phyloP scores from a whole-genome alignment of 1,140 invertebrate genomes.

The Mya arenaria region DNA sequence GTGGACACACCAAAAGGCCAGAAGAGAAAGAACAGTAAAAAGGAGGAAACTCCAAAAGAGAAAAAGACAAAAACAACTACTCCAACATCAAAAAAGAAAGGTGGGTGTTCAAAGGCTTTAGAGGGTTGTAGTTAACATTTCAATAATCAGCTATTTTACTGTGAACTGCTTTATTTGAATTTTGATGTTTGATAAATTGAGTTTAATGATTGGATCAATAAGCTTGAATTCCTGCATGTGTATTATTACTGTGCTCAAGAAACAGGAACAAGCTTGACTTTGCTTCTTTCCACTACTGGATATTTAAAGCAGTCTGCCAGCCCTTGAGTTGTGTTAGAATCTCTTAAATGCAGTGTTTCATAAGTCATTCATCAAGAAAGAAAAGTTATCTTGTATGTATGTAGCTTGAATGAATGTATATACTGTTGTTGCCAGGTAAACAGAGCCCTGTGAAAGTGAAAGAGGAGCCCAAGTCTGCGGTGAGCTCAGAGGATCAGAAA shows the following conservation, averaged over 20 bases:
- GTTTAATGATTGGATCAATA: too few species aligned
- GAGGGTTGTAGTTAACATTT: background rate
- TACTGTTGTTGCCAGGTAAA: slow-evolving; percentile 3
- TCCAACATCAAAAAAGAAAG: slow-evolving; percentile 38
- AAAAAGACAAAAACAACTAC: slow-evolving; percentile 30
- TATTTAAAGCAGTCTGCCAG: too few species aligned
- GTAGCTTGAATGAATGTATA: background rate
- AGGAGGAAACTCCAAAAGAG: slow-evolving; percentile 25
- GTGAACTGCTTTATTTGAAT: too few species aligned
- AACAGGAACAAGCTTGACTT: too few species aligned
- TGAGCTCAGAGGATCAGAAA: background rate
- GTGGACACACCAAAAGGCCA: slow-evolving; percentile 28
- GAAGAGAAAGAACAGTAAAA: slow-evolving; percentile 34
- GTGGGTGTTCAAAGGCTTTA: background rate
- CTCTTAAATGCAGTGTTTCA: too few species aligned
- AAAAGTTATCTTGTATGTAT: background rate
- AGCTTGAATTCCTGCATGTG: too few species aligned
- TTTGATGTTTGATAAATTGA: too few species aligned
- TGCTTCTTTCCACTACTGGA: too few species aligned
- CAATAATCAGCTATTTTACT: background rate
- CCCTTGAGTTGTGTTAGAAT: too few species aligned
- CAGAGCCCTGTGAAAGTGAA: background rate
- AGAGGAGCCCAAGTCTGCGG: slow-evolving; percentile 12
- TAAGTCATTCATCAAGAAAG: too few species aligned
- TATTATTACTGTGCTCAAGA: too few species aligned